A percentile compares a stretch with the other conserved stretches of the same genome.
phyloP scores from a whole-genome alignment of 2,113 vertebrate genomes.

The Oostethus manadensis region DNA sequence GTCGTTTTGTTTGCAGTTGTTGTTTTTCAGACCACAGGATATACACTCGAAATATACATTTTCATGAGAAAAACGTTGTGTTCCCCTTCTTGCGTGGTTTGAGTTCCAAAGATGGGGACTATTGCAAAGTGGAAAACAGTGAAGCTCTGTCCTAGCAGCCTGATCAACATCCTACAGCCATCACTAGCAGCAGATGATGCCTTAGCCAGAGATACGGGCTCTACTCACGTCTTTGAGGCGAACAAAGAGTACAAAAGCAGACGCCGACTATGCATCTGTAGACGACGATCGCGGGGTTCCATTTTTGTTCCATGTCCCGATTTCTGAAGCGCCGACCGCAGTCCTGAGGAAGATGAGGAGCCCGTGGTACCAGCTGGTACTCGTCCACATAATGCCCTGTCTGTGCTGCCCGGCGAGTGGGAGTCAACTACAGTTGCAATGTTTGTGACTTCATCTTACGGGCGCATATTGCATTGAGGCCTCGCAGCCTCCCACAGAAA shows the following conservation, averaged over 20 bases:
- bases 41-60: neutral
- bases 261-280: slow-evolving; percentile 39
- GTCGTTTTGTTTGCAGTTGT: neutral
- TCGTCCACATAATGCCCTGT: slow-evolving; percentile 67
- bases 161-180: slow-evolving; percentile 4
- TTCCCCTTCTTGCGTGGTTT: neutral
- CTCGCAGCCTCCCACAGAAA: slow-evolving; percentile 67
- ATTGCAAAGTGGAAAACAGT: neutral
- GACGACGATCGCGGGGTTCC: slow-evolving; percentile 44
- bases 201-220: neutral
- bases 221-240: slow-evolving; percentile 68
- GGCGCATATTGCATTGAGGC: slow-evolving; percentile 60
- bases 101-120: neutral
- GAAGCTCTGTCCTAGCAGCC: neutral
- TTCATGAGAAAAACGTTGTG: neutral
- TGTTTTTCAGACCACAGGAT: neutral
- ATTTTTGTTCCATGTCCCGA: slow-evolving; percentile 67
- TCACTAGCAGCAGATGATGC: neutral
- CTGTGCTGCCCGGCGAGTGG: slow-evolving; percentile 70
- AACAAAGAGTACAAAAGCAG: slow-evolving; percentile 38
- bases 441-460: slow-evolving; percentile 75
- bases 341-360: slow-evolving; percentile 57
- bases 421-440: slow-evolving; percentile 69
- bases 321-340: slow-evolving; percentile 49
- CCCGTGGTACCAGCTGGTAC: slow-evolving; percentile 75